A percentile compares a stretch with the other conserved stretches of the same genome.
Evolutionary conservation across 2,797 vertebrate species (phyloP).

Genomic region (Morelia viridis): DNA sequence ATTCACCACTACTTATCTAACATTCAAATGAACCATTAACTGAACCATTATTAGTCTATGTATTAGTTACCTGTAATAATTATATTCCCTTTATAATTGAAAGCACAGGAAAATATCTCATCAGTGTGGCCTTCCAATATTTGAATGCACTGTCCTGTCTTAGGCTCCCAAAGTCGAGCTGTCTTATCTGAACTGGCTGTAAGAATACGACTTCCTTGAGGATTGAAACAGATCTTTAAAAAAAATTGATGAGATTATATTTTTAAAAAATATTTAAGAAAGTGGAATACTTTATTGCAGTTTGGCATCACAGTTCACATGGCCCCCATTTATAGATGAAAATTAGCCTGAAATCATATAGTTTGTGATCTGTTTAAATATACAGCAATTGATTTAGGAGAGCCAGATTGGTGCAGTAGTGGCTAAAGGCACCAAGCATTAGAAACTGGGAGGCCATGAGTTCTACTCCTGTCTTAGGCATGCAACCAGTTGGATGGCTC

Average conservation of each 20-base stretch:
- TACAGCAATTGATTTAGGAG: too few species aligned
- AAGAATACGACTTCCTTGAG: slow-evolving; percentile 86
- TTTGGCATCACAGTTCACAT: neutral
- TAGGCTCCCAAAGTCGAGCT: slow-evolving; percentile 88
- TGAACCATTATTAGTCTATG: neutral
- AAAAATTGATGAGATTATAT: neutral
- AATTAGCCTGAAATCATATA: slow-evolving; percentile 12
- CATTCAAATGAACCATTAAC: neutral
- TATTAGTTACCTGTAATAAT: slow-evolving; percentile 88
- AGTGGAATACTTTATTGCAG: neutral
- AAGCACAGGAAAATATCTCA: slow-evolving; percentile 92
- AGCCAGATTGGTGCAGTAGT: too few species aligned
- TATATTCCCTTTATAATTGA: slow-evolving; percentile 91
- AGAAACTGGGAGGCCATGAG: too few species aligned
- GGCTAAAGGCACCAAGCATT: too few species aligned
- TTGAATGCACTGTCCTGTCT: slow-evolving; percentile 86
- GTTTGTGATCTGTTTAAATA: too few species aligned
- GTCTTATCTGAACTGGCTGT: slow-evolving; percentile 92
- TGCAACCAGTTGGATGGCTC: neutral
- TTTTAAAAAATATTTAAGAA: neutral
- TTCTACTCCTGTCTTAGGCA: neutral
- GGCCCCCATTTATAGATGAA: neutral
- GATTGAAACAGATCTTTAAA: slow-evolving; percentile 90
- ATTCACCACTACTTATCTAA: neutral
- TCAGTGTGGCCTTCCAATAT: slow-evolving; percentile 87